Evolutionary conservation across 30 jellyfish, hydroid and myxozoan species (phyloP).

Genomic region (Morbakka virulenta): DNA sequence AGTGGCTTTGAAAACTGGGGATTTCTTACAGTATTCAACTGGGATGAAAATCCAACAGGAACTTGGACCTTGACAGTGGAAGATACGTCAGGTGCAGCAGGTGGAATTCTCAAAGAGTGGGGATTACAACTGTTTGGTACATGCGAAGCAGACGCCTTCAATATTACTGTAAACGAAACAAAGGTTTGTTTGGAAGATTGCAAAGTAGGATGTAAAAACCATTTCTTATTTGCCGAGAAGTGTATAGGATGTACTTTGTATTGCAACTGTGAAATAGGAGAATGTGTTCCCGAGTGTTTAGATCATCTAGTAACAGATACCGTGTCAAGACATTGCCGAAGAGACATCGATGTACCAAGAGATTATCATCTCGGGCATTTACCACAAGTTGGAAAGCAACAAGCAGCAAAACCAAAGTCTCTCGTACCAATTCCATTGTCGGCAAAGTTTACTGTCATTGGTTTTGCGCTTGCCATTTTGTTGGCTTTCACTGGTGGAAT

Average conservation of each 20-base stretch:
- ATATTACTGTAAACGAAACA: constrained; percentile 65
- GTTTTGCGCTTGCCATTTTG: constrained; percentile 67
- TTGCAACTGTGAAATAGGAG: constrained; percentile 93
- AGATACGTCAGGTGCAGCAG: constrained; percentile 77
- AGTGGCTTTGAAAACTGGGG: constrained; percentile 92
- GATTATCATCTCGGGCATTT: background rate
- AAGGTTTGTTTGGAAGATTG: constrained; percentile 83
- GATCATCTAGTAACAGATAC: constrained; percentile 41
- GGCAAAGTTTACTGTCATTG: constrained; percentile 85
- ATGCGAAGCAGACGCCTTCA: constrained; percentile 39
- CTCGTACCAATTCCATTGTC: constrained; percentile 69
- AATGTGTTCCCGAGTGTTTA: constrained; percentile 79
- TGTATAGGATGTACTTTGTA: constrained; percentile 79
- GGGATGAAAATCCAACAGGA: constrained; percentile 98
- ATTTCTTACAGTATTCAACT: constrained; percentile 83
- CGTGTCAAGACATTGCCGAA: constrained; percentile 78
- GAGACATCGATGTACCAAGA: constrained; percentile 34
- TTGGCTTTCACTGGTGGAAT: constrained; percentile 82
- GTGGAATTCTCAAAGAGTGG: constrained; percentile 78
- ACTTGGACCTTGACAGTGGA: constrained; percentile 84
- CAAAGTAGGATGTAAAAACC: constrained; percentile 78
- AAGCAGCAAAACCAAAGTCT: constrained; percentile 6
- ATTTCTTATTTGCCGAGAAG: constrained; percentile 60
- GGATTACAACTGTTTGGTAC: constrained; percentile 83
- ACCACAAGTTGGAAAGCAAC: background rate